Conservation (phyloP, 2,113 vertebrate species). For the Daphoenositta chrysoptera region DNA sequence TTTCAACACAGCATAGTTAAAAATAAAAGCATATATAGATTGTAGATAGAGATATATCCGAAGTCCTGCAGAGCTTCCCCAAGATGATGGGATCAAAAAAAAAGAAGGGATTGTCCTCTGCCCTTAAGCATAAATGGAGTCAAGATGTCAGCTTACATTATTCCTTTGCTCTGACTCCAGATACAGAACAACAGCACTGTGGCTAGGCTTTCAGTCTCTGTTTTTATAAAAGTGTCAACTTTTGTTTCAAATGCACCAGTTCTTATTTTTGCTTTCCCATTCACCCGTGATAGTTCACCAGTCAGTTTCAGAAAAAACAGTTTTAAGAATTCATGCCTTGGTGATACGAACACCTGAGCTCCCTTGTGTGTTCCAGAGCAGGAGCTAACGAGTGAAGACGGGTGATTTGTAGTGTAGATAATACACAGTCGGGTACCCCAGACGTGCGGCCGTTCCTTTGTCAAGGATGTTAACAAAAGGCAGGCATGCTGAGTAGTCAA, state of each 20-base stretch:
- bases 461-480: slow-evolving; percentile 46
- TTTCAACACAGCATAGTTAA: background rate
- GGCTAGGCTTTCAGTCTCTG: slow-evolving; percentile 2
- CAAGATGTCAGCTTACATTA: slow-evolving; percentile 28
- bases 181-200: background rate
- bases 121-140: background rate
- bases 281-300: slow-evolving; percentile 22
- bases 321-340: slow-evolving; percentile 51
- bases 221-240: slow-evolving; percentile 36
- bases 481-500: slow-evolving; percentile 1
- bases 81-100: background rate
- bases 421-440: slow-evolving; percentile 47
- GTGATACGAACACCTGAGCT: slow-evolving; percentile 59
- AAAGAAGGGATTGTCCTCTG: background rate
- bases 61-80: background rate
- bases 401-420: slow-evolving; percentile 61
- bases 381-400: slow-evolving; percentile 42
- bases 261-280: slow-evolving; percentile 32
- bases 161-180: background rate
- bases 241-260: slow-evolving; percentile 6
- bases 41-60: background rate
- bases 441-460: slow-evolving; percentile 25
- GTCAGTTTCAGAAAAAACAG: slow-evolving; percentile 31
- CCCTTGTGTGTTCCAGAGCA: background rate
- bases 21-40: background rate